Evolutionary conservation across 2,113 vertebrate genomes (phyloP).

Genomic region (Athene noctua): DNA sequence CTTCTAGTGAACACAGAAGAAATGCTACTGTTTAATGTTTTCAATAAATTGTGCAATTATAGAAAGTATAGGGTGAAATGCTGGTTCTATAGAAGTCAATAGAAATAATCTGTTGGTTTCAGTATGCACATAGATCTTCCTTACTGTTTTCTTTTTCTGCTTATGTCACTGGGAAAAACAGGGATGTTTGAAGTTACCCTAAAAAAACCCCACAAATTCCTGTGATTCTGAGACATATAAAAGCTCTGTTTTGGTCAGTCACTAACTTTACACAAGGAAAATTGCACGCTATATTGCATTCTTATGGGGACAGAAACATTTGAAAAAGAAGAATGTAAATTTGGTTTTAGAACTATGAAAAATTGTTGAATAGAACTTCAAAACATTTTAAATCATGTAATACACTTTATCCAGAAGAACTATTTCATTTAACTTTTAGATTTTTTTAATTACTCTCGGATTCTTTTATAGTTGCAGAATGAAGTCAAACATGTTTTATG

Average conservation of each 20-base stretch:
- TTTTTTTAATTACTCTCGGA: neutral
- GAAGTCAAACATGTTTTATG: neutral
- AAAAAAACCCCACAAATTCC: neutral
- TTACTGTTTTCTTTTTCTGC: neutral
- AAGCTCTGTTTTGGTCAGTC: neutral
- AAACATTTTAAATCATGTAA: neutral
- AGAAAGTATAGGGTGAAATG: neutral
- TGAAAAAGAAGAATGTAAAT: neutral
- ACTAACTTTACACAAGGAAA: neutral
- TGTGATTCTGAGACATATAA: neutral
- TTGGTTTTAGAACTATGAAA: neutral
- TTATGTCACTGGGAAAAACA: neutral
- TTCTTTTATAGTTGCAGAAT: neutral
- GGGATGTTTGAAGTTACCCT: neutral
- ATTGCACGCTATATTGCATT: neutral
- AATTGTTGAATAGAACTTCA: neutral
- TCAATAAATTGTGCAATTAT: neutral
- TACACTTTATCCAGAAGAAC: neutral
- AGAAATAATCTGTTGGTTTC: neutral
- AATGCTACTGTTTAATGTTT: neutral
- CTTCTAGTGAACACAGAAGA: neutral
- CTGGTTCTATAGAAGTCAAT: neutral
- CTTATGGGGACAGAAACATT: neutral
- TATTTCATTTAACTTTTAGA: neutral
- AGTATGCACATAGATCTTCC: neutral